Percentiles rank a stretch among this genome's conserved stretches.
phyloP scores from a whole-genome alignment of 2,888 invertebrate genomes.

The Nemoura dubitans region DNA sequence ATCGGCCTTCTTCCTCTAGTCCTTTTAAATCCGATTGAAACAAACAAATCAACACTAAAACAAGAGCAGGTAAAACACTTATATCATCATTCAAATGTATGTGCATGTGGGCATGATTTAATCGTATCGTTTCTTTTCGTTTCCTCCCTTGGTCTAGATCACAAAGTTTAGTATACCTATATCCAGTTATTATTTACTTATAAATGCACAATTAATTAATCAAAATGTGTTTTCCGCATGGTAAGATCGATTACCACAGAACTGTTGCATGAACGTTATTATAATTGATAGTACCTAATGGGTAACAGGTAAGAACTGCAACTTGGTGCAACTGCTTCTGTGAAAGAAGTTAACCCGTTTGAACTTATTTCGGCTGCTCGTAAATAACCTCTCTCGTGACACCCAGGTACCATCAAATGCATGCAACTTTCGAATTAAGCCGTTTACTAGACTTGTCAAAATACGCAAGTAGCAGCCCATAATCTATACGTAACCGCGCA shows the following conservation, averaged over 20 bases:
- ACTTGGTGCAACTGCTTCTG: too few relatives aligned
- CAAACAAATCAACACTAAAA: not conserved
- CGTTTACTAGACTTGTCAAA: not conserved
- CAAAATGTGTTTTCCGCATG: too few relatives aligned
- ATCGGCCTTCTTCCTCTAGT: conserved; percentile 29
- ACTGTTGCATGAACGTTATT: too few relatives aligned
- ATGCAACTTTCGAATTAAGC: not conserved
- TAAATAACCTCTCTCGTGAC: not conserved
- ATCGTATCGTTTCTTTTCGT: not conserved
- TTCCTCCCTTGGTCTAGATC: not conserved
- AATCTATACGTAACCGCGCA: not conserved
- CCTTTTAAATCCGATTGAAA: conserved; percentile 23
- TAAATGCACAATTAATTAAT: too few relatives aligned
- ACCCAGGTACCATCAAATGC: not conserved
- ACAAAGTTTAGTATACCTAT: not conserved
- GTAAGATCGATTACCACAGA: too few relatives aligned
- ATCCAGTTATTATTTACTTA: too few relatives aligned
- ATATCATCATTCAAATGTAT: not conserved
- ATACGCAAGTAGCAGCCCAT: not conserved
- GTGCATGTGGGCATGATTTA: not conserved
- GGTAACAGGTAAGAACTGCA: too few relatives aligned
- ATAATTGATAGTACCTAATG: too few relatives aligned
- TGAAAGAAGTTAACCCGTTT: too few relatives aligned
- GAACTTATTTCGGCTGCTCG: too few relatives aligned
- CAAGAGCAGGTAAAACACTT: conserved; percentile 23